Percentiles rank a stretch among this genome's conserved stretches.
Evolutionary conservation across 1,140 invertebrate genomes (phyloP).

Genomic region (Brachionus asplanchnoidis): DNA sequence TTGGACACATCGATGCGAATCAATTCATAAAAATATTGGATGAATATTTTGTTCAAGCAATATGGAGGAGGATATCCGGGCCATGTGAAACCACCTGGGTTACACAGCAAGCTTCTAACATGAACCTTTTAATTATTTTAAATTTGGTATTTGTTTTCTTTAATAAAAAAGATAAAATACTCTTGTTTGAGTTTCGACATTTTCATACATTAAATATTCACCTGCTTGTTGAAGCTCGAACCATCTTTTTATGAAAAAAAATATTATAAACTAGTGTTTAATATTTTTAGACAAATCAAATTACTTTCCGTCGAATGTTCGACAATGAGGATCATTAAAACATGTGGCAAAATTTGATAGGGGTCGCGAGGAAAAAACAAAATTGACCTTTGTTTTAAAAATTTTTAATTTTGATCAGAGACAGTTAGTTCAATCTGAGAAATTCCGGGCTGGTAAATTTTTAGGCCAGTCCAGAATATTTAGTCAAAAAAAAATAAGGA

Average conservation of each 20-base stretch:
- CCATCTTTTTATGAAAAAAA: neutral
- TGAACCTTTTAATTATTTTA: neutral
- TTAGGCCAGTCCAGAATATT: no score
- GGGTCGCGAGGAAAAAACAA: neutral
- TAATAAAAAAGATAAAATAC: neutral
- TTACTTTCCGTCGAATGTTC: neutral
- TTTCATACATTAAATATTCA: conserved; percentile 25
- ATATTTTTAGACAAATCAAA: neutral
- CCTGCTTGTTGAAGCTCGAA: conserved; percentile 7
- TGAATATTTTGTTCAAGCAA: conserved; percentile 3
- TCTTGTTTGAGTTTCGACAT: conserved; percentile 1
- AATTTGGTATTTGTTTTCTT: neutral
- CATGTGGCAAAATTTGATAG: neutral
- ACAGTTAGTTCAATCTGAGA: neutral
- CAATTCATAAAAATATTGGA: conserved; percentile 1
- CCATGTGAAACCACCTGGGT: neutral
- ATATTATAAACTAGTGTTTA: neutral
- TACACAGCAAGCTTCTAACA: neutral
- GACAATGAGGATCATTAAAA: conserved; percentile 14
- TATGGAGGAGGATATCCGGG: neutral
- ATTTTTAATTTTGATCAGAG: neutral
- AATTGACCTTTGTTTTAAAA: neutral
- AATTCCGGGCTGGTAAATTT: neutral
- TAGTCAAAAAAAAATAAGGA: no score
- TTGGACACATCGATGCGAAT: neutral